Conservation (phyloP, 2,113 vertebrate genomes). For the Herpailurus yagouaroundi region DNA sequence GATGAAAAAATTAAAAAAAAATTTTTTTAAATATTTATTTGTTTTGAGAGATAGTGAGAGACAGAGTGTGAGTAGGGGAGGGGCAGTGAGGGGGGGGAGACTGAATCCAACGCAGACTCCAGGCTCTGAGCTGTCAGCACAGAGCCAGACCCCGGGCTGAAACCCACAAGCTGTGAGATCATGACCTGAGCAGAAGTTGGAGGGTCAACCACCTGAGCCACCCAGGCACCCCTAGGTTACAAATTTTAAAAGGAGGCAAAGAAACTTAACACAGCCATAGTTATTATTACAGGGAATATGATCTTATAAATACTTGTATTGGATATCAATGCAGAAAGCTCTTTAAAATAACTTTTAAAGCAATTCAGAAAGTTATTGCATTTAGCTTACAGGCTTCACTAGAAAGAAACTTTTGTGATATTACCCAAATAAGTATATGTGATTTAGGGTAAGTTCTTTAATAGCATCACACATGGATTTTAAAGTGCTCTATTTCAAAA, state of each 20-base stretch:
- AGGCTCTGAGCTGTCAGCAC: too few relatives aligned
- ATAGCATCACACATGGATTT: not conserved
- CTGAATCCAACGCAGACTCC: too few relatives aligned
- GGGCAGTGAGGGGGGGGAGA: too few relatives aligned
- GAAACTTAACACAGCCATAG: not conserved
- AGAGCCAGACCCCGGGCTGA: too few relatives aligned
- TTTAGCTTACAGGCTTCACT: not conserved
- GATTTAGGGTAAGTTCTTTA: constrained; percentile 11
- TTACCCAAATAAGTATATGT: not conserved
- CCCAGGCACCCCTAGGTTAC: not conserved
- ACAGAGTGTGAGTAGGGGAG: too few relatives aligned
- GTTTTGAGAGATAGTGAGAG: too few relatives aligned
- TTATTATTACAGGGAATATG: not conserved
- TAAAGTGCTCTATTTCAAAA: constrained; percentile 36
- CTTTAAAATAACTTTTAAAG: constrained; percentile 29
- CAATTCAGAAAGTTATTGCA: not conserved
- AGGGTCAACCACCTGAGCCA: too few relatives aligned
- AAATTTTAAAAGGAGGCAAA: constrained; percentile 17
- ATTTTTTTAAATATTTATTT: too few relatives aligned
- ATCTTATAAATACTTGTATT: not conserved
- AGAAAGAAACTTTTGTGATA: not conserved
- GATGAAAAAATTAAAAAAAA: not conserved
- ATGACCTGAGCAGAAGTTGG: too few relatives aligned
- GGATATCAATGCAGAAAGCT: not conserved
- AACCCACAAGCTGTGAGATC: too few relatives aligned